Evolutionary conservation across 2,113 vertebrate genomes (phyloP).

Genomic region (Penelope pileata): DNA sequence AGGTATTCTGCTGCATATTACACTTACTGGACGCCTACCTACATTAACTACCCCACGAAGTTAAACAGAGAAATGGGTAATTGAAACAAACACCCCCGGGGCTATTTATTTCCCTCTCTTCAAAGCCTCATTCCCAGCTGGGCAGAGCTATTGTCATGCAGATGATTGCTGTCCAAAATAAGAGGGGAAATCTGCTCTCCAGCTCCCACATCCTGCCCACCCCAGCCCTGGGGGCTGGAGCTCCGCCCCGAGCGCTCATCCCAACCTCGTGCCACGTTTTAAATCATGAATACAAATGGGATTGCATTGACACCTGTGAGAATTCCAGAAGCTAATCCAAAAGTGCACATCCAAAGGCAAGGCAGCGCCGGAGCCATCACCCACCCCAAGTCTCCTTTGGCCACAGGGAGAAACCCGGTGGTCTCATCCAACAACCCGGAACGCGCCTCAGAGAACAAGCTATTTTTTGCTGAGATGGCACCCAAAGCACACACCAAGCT

Average conservation of each 20-base stretch:
- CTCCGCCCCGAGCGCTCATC: background rate
- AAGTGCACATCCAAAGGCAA: fast-evolving
- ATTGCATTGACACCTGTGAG: background rate
- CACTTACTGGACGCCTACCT: background rate
- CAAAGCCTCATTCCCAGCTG: constrained; percentile 9
- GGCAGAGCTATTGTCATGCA: constrained; percentile 42
- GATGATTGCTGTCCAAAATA: background rate
- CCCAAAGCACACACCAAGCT: background rate
- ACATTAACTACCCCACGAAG: background rate
- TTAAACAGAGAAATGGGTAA: background rate
- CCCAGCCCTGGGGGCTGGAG: background rate
- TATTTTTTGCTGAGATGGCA: background rate
- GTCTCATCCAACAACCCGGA: no score
- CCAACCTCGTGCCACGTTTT: background rate
- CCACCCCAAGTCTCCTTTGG: background rate
- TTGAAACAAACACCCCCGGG: background rate
- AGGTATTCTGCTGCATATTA: background rate
- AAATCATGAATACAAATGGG: background rate
- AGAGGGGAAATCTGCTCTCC: background rate
- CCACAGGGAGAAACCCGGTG: no score
- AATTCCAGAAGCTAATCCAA: background rate
- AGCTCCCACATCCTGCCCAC: background rate
- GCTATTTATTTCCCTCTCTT: constrained; percentile 22
- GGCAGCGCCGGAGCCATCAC: fast-evolving
- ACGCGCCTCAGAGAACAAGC: background rate